Base-by-base conservation (phyloP, 2,113 vertebrate genomes). In the Coreoperca whiteheadi region DNA sequence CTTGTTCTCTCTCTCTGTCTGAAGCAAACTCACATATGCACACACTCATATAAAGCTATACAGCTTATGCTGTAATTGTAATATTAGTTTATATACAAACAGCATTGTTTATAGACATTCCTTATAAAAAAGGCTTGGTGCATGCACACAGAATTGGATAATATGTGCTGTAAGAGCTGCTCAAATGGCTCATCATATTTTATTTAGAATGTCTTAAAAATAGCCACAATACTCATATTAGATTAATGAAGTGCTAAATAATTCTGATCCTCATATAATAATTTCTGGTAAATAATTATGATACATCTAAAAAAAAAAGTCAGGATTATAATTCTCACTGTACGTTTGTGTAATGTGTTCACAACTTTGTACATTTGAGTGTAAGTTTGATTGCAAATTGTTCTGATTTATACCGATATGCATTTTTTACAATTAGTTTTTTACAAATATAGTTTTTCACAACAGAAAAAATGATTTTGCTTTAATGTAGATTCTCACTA, bases 141-240 rank as follows among this genome's bases (percentile, higher is more conserved):
- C 63, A 18, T 81, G 23, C 37, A 57, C 5, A 43, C 21, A 59
- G 28, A 8, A 18, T 10, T 21, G 6, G 16, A 10, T 32, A 54
- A 28, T 16, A 15, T 9, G 25, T 12, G 30, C 50, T 56, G 6
- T 21, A 30, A 59, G 8, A 30, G 37, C 25, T n/a, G 20, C 16
- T 60, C 18, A 59, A 30, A 30, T 12, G 6, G 21, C 10, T 56
- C n/a, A 39, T 41, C n/a, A 28, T 28, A 30, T 63, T 64, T 30
- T 65, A 64, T 72, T 65, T 30, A 28, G 20, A 64, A 46, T 51
- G 21, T 60, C 8, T 75, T 51, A 1, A 76, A 54, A 61, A 56
- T 20, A 25, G 12, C 0, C 14, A 20, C 16, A 53, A 10, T 39
- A 8, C 12, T 64, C 0, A 51, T 23, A 41, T 43, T 15, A 51